A percentile compares a stretch with the other conserved stretches of the same genome.
These are phyloP conservation scores for Thunnus albacares DNA, from an alignment of 2,797 vertebrate species.

Conservation along the genomic window DNA sequence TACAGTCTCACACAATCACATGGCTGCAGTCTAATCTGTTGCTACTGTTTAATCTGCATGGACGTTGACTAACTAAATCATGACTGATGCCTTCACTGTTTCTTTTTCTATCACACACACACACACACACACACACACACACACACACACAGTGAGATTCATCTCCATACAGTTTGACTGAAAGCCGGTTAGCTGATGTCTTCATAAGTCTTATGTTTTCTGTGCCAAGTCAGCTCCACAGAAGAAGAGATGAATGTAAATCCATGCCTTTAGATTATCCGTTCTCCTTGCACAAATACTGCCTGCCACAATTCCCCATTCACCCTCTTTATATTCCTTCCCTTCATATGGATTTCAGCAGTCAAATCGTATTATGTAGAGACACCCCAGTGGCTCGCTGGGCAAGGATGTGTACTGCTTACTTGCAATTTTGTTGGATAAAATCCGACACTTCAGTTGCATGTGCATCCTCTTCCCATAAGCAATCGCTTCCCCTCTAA, in stretches of 20 bases:
- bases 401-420: conserved; percentile 25
- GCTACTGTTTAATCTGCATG: conserved; percentile 25
- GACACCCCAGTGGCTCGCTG: conserved; percentile 48
- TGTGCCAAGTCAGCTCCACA: conserved; percentile 64
- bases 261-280: conserved; percentile 79
- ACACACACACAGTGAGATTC: conserved; percentile 5
- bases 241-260: conserved; percentile 76
- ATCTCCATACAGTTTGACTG: conserved; percentile 44
- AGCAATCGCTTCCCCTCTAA: conserved; percentile 1
- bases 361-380: conserved; percentile 65
- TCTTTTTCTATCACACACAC: conserved; percentile 6
- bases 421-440: conserved; percentile 24
- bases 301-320: conserved; percentile 61
- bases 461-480: conserved; percentile 9
- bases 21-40: conserved; percentile 22
- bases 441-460: conserved; percentile 11
- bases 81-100: conserved; percentile 56
- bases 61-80: conserved; percentile 37
- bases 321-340: conserved; percentile 57
- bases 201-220: conserved; percentile 59
- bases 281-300: conserved; percentile 69
- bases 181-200: conserved; percentile 55
- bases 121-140: conserved; percentile 18
- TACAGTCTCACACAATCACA: not conserved
- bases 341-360: conserved; percentile 68